Evolutionary conservation across 2,888 invertebrate species (phyloP).

Genomic region (Tenodera sinensis): DNA sequence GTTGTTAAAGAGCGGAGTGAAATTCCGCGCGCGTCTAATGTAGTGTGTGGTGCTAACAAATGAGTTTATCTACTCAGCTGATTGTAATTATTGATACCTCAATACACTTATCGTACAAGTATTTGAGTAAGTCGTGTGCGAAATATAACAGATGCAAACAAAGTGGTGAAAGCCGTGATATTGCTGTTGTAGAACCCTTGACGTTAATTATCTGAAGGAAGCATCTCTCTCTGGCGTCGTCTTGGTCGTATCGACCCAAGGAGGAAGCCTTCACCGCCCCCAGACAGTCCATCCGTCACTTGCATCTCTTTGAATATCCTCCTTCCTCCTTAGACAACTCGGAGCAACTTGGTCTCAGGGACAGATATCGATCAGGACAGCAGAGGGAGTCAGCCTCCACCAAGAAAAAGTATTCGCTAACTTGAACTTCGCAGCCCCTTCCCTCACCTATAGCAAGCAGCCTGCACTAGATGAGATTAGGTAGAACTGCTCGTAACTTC

Average conservation of each 20-base stretch:
- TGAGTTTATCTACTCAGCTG: too few species aligned
- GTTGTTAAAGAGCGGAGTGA: too few species aligned
- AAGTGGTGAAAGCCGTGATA: neutral
- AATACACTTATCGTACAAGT: too few species aligned
- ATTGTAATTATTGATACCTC: too few species aligned
- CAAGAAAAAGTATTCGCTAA: neutral
- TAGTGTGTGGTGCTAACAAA: too few species aligned
- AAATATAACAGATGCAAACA: too few species aligned
- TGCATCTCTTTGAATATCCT: conserved; percentile 15
- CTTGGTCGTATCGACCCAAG: conserved; percentile 15
- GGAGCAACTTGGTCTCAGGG: neutral
- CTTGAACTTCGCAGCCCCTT: neutral
- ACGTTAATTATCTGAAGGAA: neutral
- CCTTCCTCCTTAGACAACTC: conserved; percentile 9
- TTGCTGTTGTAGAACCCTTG: too few species aligned
- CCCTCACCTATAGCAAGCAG: neutral
- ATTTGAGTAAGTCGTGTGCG: too few species aligned
- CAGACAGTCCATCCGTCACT: conserved; percentile 11
- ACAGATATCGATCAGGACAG: neutral
- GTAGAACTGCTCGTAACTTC: neutral
- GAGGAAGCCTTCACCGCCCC: neutral
- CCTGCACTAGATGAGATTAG: neutral
- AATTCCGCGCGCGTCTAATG: too few species aligned
- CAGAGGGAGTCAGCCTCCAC: neutral
- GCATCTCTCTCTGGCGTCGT: neutral